phyloP scores from a whole-genome alignment of 2,797 vertebrate genomes.

The Pantherophis vulpinus region DNA sequence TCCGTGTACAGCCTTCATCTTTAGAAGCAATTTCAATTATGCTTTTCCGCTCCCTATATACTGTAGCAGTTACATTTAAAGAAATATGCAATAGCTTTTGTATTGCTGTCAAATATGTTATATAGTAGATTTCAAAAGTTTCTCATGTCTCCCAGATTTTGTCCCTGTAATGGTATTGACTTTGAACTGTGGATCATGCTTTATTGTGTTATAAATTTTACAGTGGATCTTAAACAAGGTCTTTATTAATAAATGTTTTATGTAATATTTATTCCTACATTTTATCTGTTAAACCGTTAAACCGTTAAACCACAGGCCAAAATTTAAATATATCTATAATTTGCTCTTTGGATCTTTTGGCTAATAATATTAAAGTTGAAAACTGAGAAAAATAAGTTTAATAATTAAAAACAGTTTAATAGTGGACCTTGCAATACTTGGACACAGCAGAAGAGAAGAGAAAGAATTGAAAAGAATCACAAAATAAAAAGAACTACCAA shows the following conservation, averaged over 20 bases:
- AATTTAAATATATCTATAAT: background rate
- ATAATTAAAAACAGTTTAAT: background rate
- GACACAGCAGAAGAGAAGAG: background rate
- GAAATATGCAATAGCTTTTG: background rate
- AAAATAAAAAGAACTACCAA: background rate
- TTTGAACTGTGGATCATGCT: background rate
- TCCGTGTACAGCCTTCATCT: background rate
- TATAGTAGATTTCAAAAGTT: background rate
- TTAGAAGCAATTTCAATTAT: background rate
- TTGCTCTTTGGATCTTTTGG: background rate
- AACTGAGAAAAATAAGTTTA: background rate
- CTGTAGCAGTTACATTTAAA: background rate
- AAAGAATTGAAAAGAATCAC: background rate
- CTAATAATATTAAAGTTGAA: background rate
- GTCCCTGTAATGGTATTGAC: background rate
- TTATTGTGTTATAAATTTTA: background rate
- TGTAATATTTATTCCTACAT: background rate
- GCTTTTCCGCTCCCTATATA: background rate
- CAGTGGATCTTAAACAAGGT: background rate
- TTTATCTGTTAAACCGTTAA: background rate
- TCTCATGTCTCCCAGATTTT: background rate
- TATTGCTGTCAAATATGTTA: background rate
- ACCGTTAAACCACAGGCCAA: background rate
- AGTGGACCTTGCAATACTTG: background rate
- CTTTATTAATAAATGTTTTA: background rate